Conservation (phyloP, 53 echinoderm and acorn worm genomes). For the Arbacia lixula region DNA sequence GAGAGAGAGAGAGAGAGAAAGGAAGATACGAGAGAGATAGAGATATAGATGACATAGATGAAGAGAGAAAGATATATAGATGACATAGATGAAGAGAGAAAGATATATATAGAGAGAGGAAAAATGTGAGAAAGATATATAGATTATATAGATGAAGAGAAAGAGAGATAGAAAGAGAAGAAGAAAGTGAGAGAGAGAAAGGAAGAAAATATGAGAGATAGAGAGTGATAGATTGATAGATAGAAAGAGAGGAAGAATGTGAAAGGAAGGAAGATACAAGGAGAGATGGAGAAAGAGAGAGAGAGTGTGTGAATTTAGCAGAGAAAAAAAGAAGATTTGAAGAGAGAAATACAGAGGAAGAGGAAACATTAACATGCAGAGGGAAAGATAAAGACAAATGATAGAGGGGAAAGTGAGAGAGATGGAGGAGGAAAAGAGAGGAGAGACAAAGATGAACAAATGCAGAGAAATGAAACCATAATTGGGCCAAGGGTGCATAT, state of each 20-base stretch:
- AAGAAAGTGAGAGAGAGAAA: neutral
- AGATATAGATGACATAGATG: neutral
- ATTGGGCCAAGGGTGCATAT: no score
- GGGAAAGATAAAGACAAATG: no score
- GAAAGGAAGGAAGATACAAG: neutral
- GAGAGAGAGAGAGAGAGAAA: neutral
- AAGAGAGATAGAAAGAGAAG: neutral
- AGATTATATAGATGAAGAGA: neutral
- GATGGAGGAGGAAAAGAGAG: no score
- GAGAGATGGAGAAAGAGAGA: neutral
- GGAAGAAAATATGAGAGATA: neutral
- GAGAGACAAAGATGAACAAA: no score
- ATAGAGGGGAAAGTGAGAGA: no score
- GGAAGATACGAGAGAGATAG: neutral
- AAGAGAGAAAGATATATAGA: neutral
- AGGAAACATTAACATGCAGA: neutral
- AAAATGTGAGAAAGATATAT: neutral
- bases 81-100: neutral
- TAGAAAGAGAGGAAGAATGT: neutral
- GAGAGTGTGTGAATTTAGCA: neutral
- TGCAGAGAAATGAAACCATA: no score
- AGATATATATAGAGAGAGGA: neutral
- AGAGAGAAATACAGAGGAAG: neutral
- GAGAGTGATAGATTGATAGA: neutral
- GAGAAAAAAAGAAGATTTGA: neutral